phyloP scores from a whole-genome alignment of 1,140 invertebrate species.

The Listronotus bonariensis region DNA sequence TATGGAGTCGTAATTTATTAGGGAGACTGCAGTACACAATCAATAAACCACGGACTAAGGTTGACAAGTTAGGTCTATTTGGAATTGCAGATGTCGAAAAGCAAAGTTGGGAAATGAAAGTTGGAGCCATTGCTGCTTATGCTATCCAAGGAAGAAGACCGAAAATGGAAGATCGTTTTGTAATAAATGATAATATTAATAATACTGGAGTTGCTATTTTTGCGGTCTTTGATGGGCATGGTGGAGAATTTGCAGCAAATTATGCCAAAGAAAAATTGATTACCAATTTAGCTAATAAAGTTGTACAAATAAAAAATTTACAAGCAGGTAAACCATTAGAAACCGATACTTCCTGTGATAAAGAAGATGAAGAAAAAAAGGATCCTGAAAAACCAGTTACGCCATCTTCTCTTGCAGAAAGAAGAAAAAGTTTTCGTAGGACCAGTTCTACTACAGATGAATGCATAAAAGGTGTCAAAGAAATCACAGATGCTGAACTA shows the following conservation, averaged over 20 bases:
- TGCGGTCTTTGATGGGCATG: conserved; percentile 94
- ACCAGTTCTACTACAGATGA: conserved; percentile 65
- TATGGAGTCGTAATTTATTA: conserved; percentile 76
- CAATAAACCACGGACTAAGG: conserved; percentile 59
- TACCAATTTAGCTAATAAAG: conserved; percentile 74
- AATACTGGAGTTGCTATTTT: conserved; percentile 80
- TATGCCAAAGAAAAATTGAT: conserved; percentile 84
- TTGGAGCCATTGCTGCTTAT: conserved; percentile 78
- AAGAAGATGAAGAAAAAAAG: conserved; percentile 55
- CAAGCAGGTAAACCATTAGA: conserved; percentile 62
- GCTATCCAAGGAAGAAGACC: conserved; percentile 86
- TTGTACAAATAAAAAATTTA: conserved; percentile 72
- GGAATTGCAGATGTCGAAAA: conserved; percentile 62
- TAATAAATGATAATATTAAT: conserved; percentile 76
- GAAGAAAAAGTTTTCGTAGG: conserved; percentile 69
- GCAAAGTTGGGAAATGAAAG: conserved; percentile 77
- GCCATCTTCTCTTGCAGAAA: conserved; percentile 54
- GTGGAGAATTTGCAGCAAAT: conserved; percentile 91
- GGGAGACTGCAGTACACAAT: conserved; percentile 73
- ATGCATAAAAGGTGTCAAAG: conserved; percentile 59
- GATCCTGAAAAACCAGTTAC: conserved; percentile 54
- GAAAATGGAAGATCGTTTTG: conserved; percentile 93
- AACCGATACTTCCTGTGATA: conserved; percentile 54
- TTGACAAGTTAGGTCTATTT: conserved; percentile 61
- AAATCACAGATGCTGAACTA: conserved; percentile 71